Conservation (phyloP, 2,888 invertebrate genomes). For the Lochmaea crataegi region DNA sequence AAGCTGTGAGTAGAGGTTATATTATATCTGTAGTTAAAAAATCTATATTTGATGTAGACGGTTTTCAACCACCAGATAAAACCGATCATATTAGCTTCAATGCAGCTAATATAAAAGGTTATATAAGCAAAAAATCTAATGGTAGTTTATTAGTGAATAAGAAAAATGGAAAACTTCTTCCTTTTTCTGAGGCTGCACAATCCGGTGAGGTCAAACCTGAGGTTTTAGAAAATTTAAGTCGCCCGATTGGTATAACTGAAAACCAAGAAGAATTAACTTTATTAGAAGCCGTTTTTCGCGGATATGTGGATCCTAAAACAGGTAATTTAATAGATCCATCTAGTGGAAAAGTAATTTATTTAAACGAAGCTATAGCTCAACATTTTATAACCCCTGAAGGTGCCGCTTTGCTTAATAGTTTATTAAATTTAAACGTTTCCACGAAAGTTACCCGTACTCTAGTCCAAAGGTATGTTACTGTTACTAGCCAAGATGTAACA, state of each 20-base stretch:
- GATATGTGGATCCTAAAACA: constrained; percentile 87
- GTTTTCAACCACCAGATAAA: constrained; percentile 85
- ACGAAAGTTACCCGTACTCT: constrained; percentile 89
- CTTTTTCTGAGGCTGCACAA: constrained; percentile 83
- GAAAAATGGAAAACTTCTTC: constrained; percentile 79
- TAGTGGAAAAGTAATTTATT: constrained; percentile 78
- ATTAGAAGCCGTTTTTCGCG: constrained; percentile 88
- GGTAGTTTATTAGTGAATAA: constrained; percentile 79
- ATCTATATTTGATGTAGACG: constrained; percentile 93
- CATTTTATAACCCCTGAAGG: constrained; percentile 89
- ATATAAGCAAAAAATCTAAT: constrained; percentile 79
- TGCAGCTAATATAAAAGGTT: constrained; percentile 80
- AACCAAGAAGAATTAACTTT: constrained; percentile 82
- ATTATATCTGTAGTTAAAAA: constrained; percentile 88
- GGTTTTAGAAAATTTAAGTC: constrained; percentile 86
- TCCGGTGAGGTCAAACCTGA: constrained; percentile 84
- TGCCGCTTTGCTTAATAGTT: constrained; percentile 84
- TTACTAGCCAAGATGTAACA: constrained; percentile 73
- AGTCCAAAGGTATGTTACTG: constrained; percentile 83
- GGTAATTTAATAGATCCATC: constrained; percentile 85
- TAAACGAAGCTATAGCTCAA: constrained; percentile 87
- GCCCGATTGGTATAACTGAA: constrained; percentile 84
- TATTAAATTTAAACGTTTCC: constrained; percentile 88
- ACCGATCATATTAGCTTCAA: constrained; percentile 88
- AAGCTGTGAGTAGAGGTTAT: constrained; percentile 90